These are phyloP conservation scores for Stomorhina lunata DNA, from an alignment of 2,888 invertebrate species.

Conservation along the genomic window DNA sequence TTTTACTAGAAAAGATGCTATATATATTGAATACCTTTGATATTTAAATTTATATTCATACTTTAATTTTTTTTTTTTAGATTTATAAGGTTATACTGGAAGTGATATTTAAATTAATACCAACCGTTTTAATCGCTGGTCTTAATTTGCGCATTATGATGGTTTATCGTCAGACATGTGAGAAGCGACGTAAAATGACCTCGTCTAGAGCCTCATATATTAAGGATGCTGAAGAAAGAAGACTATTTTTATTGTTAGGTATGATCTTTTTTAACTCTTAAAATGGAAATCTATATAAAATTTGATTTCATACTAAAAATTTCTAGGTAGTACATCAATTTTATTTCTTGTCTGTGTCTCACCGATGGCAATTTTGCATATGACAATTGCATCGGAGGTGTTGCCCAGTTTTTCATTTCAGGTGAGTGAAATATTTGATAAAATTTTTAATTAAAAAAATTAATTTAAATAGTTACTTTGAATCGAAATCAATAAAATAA, in stretches of 20 bases:
- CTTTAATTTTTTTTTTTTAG: constrained; percentile 72
- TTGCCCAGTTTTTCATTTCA: constrained; percentile 84
- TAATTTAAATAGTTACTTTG: too few species aligned
- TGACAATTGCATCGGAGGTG: constrained; percentile 84
- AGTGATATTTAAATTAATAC: constrained; percentile 84
- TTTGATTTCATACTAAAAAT: constrained; percentile 9
- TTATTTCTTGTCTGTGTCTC: constrained; percentile 86
- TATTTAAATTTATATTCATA: too few species aligned
- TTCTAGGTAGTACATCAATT: constrained; percentile 82
- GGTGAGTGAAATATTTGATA: constrained; percentile 76
- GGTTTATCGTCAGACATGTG: constrained; percentile 85
- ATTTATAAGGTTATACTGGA: constrained; percentile 84
- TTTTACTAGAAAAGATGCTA: too few species aligned
- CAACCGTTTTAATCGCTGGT: constrained; percentile 84
- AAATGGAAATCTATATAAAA: neutral
- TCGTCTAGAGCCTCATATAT: constrained; percentile 81
- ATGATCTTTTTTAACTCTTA: neutral
- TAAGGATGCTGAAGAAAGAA: constrained; percentile 84
- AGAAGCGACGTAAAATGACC: constrained; percentile 84
- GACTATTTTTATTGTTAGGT: constrained; percentile 84
- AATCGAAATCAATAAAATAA: too few species aligned
- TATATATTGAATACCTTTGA: too few species aligned
- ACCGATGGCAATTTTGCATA: constrained; percentile 86
- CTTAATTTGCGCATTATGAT: constrained; percentile 85
- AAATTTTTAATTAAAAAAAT: neutral